Evolutionary conservation across 2,888 invertebrate species (phyloP).

Genomic region (Oligia fasciuncula): DNA sequence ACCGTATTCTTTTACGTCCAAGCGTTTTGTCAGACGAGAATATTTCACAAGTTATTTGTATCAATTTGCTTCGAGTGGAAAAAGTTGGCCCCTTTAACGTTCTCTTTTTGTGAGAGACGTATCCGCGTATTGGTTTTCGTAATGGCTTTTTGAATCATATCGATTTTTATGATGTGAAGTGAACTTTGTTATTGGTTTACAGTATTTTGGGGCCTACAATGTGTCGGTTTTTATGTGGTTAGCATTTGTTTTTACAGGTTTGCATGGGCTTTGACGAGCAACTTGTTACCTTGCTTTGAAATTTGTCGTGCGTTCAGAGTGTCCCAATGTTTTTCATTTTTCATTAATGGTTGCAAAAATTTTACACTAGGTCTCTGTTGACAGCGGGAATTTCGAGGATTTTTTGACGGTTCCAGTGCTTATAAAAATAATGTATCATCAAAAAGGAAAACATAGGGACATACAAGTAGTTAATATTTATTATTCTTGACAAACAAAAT

Average conservation of each 20-base stretch:
- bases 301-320: neutral
- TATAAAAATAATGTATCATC: too few species aligned
- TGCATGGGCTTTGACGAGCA: neutral
- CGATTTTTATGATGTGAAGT: slow-evolving; percentile 51
- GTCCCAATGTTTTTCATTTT: too few species aligned
- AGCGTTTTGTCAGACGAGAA: slow-evolving; percentile 65
- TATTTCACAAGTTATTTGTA: slow-evolving; percentile 67
- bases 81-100: slow-evolving; percentile 50
- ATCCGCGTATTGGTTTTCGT: slow-evolving; percentile 50
- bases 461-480: too few species aligned
- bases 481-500: too few species aligned
- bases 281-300: neutral
- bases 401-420: too few species aligned
- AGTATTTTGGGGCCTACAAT: slow-evolving; percentile 2
- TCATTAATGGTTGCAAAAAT: too few species aligned
- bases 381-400: too few species aligned
- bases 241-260: neutral
- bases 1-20: slow-evolving; percentile 71
- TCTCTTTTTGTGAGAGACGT: slow-evolving; percentile 39
- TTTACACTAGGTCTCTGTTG: too few species aligned
- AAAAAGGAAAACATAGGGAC: too few species aligned
- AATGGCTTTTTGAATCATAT: slow-evolving; percentile 57
- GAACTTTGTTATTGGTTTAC: slow-evolving; percentile 49
- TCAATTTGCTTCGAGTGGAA: slow-evolving; percentile 64
- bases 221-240: neutral